phyloP scores from a whole-genome alignment of 2,113 vertebrate genomes.

The Antidorcas marsupialis region DNA sequence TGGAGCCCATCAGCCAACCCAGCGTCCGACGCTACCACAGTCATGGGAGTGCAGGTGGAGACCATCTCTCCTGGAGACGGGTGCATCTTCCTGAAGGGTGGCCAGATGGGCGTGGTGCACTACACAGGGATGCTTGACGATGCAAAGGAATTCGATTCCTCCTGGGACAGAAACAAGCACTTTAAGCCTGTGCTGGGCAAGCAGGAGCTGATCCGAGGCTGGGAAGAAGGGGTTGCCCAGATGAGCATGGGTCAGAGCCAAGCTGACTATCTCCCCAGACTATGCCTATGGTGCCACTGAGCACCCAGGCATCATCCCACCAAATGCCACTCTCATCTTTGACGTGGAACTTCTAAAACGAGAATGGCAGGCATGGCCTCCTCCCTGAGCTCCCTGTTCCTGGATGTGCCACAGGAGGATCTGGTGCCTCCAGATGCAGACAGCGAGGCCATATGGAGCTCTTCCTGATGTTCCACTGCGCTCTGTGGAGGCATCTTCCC shows the following conservation, averaged over 20 bases:
- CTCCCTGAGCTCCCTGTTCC: neutral
- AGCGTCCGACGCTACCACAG: rapidly evolving
- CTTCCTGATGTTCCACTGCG: neutral
- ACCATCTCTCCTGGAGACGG: neutral
- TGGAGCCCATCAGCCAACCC: rapidly evolving
- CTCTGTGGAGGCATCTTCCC: neutral
- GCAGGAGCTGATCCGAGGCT: neutral
- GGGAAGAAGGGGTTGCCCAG: neutral
- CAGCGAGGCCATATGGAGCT: rapidly evolving
- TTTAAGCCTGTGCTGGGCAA: neutral
- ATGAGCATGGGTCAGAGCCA: neutral
- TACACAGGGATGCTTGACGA: neutral
- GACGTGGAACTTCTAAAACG: neutral
- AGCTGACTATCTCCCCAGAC: neutral
- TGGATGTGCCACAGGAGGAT: neutral
- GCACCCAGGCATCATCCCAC: neutral
- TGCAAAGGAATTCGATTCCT: neutral
- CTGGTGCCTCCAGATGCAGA: neutral
- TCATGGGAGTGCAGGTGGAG: neutral
- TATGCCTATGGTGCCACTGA: neutral
- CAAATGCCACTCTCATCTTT: neutral
- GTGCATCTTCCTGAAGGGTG: rapidly evolving
- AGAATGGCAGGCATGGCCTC: neutral
- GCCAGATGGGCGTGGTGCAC: neutral
- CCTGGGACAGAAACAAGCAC: neutral